A percentile compares a stretch with the other conserved stretches of the same genome.
Conservation (phyloP, 1,140 invertebrate species). For the Semibalanus balanoides region DNA sequence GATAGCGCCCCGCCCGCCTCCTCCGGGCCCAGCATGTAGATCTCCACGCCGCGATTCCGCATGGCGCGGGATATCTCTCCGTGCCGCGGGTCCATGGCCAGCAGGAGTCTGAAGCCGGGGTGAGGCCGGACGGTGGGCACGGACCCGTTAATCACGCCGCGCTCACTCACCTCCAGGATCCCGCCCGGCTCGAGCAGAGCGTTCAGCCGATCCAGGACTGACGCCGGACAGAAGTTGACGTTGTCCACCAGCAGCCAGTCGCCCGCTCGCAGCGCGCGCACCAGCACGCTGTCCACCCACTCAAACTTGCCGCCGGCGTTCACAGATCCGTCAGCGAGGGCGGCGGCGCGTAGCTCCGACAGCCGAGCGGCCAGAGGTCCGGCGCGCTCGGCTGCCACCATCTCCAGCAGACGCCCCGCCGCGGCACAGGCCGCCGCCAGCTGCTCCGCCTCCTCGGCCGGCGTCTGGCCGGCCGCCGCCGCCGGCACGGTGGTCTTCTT, state of each 20-base stretch:
- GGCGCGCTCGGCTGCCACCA: background rate
- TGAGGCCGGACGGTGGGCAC: constrained; percentile 68
- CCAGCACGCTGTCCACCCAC: constrained; percentile 90
- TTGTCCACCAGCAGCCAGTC: constrained; percentile 90
- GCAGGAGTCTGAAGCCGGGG: constrained; percentile 79
- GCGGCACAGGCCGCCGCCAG: background rate
- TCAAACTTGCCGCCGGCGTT: constrained; percentile 81
- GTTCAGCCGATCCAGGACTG: constrained; percentile 92
- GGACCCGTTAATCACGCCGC: constrained; percentile 57
- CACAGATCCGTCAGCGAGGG: constrained; percentile 25
- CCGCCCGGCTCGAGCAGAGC: constrained; percentile 86
- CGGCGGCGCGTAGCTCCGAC: background rate
- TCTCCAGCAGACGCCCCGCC: background rate
- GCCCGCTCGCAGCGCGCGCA: constrained; percentile 56
- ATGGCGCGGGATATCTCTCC: constrained; percentile 96
- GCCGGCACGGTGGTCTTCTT: too few species aligned
- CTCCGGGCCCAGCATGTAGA: constrained; percentile 35
- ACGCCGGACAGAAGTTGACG: constrained; percentile 91
- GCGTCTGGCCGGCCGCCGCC: background rate
- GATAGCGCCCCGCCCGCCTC: constrained; percentile 19
- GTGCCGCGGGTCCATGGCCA: constrained; percentile 85
- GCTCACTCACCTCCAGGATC: constrained; percentile 74
- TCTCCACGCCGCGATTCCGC: constrained; percentile 92
- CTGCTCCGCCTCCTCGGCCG: background rate
- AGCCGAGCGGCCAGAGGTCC: background rate